phyloP scores from a whole-genome alignment of 2,113 vertebrate genomes.

The Callaeas wilsoni region DNA sequence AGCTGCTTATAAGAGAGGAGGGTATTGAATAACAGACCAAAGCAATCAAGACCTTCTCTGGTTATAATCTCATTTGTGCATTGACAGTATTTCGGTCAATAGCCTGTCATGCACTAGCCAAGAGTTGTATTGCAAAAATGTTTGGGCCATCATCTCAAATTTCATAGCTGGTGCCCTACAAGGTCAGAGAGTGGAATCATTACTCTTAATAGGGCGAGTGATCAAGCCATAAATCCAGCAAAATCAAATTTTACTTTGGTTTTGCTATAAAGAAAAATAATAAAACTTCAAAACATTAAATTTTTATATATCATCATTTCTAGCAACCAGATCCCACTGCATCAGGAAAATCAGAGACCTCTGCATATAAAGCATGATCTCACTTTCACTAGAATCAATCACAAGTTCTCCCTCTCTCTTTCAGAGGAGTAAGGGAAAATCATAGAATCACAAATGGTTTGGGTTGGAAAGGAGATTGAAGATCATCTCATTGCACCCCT shows the following conservation, averaged over 20 bases:
- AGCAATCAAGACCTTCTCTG: conserved; percentile 10
- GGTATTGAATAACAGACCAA: conserved; percentile 48
- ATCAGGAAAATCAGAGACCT: background rate
- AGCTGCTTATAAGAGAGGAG: background rate
- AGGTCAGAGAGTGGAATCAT: conserved; percentile 34
- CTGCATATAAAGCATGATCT: background rate
- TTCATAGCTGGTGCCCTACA: conserved; percentile 15
- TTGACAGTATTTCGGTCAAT: conserved; percentile 52
- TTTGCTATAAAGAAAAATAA: background rate
- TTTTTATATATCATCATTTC: background rate
- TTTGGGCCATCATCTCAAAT: conserved; percentile 27
- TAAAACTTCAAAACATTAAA: background rate
- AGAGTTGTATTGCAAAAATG: conserved; percentile 12
- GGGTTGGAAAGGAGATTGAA: background rate
- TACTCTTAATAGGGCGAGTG: conserved; percentile 46
- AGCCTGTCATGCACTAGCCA: conserved; percentile 6
- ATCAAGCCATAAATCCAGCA: conserved; percentile 43
- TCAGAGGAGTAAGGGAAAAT: background rate
- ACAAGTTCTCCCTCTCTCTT: background rate
- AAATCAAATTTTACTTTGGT: conserved; percentile 45
- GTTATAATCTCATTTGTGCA: conserved; percentile 54
- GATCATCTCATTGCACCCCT: no score
- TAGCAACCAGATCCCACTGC: background rate
- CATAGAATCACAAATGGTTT: background rate
- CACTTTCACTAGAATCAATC: background rate